A percentile compares a stretch with the other conserved stretches of the same genome.
These are phyloP conservation scores for Labeo calbasu DNA, from an alignment of 2,797 vertebrate genomes.

Conservation along the genomic window DNA sequence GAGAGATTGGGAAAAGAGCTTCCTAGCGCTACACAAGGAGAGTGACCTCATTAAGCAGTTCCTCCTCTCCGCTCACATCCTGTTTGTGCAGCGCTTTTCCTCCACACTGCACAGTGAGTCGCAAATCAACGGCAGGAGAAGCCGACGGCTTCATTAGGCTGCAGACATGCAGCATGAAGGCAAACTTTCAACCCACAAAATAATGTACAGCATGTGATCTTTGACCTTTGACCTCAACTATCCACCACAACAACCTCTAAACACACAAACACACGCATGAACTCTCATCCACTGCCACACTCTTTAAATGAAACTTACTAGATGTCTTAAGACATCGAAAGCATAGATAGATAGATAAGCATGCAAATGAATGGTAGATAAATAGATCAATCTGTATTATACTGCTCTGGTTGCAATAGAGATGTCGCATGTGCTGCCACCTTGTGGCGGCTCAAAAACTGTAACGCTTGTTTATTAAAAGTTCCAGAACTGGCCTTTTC, in stretches of 20 bases:
- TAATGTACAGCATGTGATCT: constrained; percentile 11
- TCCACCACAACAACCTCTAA: background rate
- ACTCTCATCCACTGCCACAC: background rate
- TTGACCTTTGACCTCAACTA: background rate
- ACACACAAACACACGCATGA: background rate
- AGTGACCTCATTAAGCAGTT: constrained; percentile 80
- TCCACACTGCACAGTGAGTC: constrained; percentile 8
- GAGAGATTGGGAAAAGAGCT: constrained; percentile 64
- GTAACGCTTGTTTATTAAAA: constrained; percentile 72
- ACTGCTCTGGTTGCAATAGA: constrained; percentile 50
- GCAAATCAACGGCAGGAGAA: constrained; percentile 23
- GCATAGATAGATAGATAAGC: background rate
- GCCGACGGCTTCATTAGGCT: constrained; percentile 15
- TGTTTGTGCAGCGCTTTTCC: constrained; percentile 39
- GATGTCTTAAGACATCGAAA: background rate
- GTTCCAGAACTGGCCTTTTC: constrained; percentile 44
- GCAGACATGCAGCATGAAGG: background rate
- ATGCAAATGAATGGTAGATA: background rate
- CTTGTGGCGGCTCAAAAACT: constrained; percentile 64
- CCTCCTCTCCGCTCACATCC: constrained; percentile 61
- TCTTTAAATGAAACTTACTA: background rate
- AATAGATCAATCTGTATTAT: background rate
- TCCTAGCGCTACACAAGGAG: constrained; percentile 78
- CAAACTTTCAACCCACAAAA: background rate
- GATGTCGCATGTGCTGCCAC: constrained; percentile 67